Base-by-base conservation (phyloP, 2,888 invertebrate genomes). In the Sphecodes monilicornis region DNA sequence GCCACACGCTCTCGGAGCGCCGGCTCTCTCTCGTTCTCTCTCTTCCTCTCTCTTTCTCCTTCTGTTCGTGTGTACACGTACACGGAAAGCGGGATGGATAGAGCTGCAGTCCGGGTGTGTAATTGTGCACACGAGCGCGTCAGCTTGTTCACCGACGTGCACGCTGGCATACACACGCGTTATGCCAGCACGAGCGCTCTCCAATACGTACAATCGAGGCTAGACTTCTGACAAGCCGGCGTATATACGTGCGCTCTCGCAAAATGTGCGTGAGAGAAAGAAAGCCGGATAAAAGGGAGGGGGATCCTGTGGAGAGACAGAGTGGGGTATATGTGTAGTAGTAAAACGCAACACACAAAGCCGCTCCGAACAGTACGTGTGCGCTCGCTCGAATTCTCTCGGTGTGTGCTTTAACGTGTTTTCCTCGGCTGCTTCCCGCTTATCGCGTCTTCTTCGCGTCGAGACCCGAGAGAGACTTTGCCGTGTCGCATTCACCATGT, bases 401-500 rank as follows among this genome's bases (percentile, higher is more conserved):
- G n/a, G n/a, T n/a, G 64, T 60, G 73, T 50, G 72, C 11, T 75
- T 32, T 50, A 66, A 84, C 78, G 76, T 72, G 79, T 84, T 85
- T 81, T 69, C 69, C 76, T 76, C 69, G n/a, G 43, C 54, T 39
- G 36, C 26, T 39, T 76, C 41, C 54, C 75, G 75, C 69, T 85
- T 76, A 80, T 81, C 81, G 85, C 68, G 32, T 76, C 71, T 81
- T 80, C 85, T 78, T 78, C 77, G 26, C 78, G 77, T 46, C 57
- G 5, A 73, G 64, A 79, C 69, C 66, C 66, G 78, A 60, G 82
- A 46, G 66, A 50, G 60, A 82, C 80, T 88, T 78, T 76, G 84
- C 77, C 79, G 88, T 68, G 78, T 79, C 87, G 75, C 85, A 82
- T 70, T 84, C 84, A 70, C 78, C 81, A 78, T 81, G 78, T 77